Base-by-base conservation (phyloP, 2,888 invertebrate genomes). In the Agonopterix alstromeriana region DNA sequence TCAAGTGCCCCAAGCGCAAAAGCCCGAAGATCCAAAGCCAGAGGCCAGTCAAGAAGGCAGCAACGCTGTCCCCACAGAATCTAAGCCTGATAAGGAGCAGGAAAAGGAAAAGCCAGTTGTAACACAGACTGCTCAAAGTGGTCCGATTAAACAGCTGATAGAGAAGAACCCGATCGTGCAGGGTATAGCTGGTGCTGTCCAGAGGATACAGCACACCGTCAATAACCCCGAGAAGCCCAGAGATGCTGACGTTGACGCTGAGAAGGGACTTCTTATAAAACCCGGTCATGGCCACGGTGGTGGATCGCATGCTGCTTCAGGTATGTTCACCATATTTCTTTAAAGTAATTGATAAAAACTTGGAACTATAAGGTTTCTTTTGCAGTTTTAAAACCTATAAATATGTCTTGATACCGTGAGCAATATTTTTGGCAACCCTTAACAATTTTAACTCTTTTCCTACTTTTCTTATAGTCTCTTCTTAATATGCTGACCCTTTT, bases 101-200 rank as follows among this genome's bases (percentile, higher is more conserved):
- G 52, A 54, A 12, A 48, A 49, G 10, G 45, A 56, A 10, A 47
- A 52, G 35, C 46, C 54, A 5, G 49, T 46, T 3, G 41, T 49
- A 7, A 45, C 46, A 1, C 57, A 56, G 35, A 36, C 44, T 4
- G 61, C 41, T 36, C 45, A 42, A 10, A 48, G 53, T 14, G 60
- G 70, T 1, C 74, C 77, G 0, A 73, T 77, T 36, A 61, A 61
- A 47, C 73, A 72, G 50, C 48, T 67, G 4, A 66, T 75, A 9
- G 70, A 71, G 52, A 71, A 64, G 47, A 76, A 70, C 46, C 71
- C 75, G 0, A 68, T 78, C 27, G 69, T 70, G 2, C 66, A 72
- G 47, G 72, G 75, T 2, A 60, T 78, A 10, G 59, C 70, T n/a
- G 62, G 61, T 1, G 68, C 73, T 3, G 72, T 75, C 8, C 70